Evolutionary conservation across 2,797 vertebrate genomes (phyloP), one percentile per base, ranked within the genome.

Genomic region (Graptemys geographica): DNA sequence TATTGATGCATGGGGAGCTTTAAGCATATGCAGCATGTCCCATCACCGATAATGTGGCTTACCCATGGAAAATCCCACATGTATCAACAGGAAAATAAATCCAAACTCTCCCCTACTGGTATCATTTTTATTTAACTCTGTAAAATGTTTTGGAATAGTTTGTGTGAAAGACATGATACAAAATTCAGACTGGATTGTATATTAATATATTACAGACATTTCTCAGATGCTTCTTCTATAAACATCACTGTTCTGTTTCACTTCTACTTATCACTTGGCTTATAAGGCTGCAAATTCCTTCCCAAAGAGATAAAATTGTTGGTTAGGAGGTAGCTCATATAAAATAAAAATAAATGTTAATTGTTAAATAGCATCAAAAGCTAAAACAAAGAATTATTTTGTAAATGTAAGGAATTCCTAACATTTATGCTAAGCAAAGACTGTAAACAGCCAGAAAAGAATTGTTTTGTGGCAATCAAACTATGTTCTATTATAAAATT

Each of bases 51-150:
- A 91, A 92, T 87, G 65, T 94, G 82, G 89, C 49, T 89, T 87
- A 96, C 59, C 89, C 91, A 25, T 85, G 88, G 51, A 96, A 95
- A 96, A 84, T 81, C 85, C 84, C 91, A 44, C 0, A 6, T 65
- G 79, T 37, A 94, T 81, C 83, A 92, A 83, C 31, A 8, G 23
- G 80, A 93, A 97, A 96, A 96, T 82, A 96, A 97, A 93, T 2
- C 65, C 62, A 96, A 91, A 47, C 11, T 84, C n/a, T 89, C 33
- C 86, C 57, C 49, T 33, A 84, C 41, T 88, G 25, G 8, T 92
- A 49, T 95, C 41, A 55, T 87, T 86, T 55, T 62, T 88, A 81
- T 91, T 92, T 88, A 94, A 86, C 33, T 92, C 49, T 53, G 65
- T 88, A 79, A 93, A 90, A 37, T 87, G 7, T 62, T 89, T 81